These are phyloP conservation scores for Pterocles burchelli DNA, from an alignment of 2,113 vertebrate genomes.

Conservation along the genomic window DNA sequence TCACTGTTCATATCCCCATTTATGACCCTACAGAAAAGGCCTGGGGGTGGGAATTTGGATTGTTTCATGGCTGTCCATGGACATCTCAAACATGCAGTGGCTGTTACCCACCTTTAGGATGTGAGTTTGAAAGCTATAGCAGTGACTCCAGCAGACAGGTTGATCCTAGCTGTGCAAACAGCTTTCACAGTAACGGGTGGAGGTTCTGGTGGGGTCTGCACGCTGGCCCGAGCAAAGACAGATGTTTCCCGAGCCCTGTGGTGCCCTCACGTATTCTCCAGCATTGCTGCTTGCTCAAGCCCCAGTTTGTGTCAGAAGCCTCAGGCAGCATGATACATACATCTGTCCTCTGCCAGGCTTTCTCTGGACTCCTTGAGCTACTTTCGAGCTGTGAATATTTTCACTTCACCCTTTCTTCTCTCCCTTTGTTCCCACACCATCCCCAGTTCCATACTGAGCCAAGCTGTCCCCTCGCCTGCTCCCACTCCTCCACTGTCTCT, in stretches of 20 bases:
- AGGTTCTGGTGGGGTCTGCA: not conserved
- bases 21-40: not conserved
- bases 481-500: not conserved
- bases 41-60: not conserved
- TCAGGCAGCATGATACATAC: not conserved
- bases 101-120: not conserved
- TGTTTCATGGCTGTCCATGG: not conserved
- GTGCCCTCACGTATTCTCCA: not conserved
- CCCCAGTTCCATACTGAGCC: not conserved
- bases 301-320: not conserved
- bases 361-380: not conserved
- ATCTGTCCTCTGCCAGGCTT: not conserved
- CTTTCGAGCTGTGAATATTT: not conserved
- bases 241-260: not conserved
- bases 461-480: not conserved
- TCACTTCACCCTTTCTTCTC: not conserved
- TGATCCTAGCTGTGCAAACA: not conserved
- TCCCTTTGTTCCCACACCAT: not conserved
- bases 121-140: not conserved
- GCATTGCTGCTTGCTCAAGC: not conserved
- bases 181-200: not conserved
- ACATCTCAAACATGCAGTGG: not conserved
- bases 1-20: rapidly evolving
- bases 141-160: not conserved
- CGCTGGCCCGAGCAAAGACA: not conserved